Evolutionary conservation across 2,888 invertebrate species (phyloP).

Genomic region (Phyllotreta cruciferae): DNA sequence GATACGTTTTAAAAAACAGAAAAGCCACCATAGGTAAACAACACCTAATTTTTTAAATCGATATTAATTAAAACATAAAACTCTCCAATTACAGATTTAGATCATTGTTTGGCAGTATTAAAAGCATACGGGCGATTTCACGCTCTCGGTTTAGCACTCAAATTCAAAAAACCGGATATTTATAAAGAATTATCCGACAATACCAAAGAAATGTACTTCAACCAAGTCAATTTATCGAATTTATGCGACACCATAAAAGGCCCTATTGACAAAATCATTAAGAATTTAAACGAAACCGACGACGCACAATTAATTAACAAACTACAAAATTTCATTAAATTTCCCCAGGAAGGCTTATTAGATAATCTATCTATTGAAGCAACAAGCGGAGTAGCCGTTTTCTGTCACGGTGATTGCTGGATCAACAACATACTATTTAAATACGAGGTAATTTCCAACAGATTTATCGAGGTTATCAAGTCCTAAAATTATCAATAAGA

Average conservation of each 20-base stretch:
- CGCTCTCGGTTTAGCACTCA: conserved; percentile 25
- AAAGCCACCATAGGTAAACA: conserved; percentile 17
- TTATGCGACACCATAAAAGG: conserved; percentile 20
- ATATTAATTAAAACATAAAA: too few species aligned
- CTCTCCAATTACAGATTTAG: conserved; percentile 16
- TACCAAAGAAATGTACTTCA: conserved; percentile 23
- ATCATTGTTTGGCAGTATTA: conserved; percentile 23
- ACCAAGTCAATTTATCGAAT: conserved; percentile 18
- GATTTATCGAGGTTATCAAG: too few species aligned
- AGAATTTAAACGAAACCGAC: conserved; percentile 14
- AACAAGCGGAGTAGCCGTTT: conserved; percentile 23
- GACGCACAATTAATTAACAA: conserved; percentile 25
- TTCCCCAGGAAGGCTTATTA: conserved; percentile 25
- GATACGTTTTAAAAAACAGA: conserved; percentile 26
- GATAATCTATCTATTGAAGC: conserved; percentile 27
- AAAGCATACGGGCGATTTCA: conserved; percentile 26
- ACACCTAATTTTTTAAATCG: too few species aligned
- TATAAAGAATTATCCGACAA: conserved; percentile 16
- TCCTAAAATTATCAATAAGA: too few species aligned
- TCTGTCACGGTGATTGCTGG: conserved; percentile 35
- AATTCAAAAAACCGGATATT: conserved; percentile 19
- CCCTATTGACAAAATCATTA: conserved; percentile 25
- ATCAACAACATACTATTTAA: conserved; percentile 32
- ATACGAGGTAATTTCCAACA: conserved; percentile 34
- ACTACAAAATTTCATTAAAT: conserved; percentile 20